Conservation (phyloP, 2,797 vertebrate species). For the Malurus splendens region DNA sequence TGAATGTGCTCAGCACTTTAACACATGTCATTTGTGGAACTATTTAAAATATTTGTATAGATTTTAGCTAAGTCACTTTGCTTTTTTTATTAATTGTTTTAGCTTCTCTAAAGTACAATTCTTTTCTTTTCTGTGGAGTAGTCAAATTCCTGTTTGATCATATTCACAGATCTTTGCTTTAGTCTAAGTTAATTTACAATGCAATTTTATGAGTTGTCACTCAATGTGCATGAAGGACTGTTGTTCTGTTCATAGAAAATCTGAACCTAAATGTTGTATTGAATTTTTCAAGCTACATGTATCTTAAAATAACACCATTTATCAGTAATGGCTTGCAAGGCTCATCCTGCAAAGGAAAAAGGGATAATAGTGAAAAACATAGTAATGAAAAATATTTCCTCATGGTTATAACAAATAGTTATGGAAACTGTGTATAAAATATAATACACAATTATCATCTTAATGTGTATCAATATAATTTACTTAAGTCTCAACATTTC, state of each 20-base stretch:
- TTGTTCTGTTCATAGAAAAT: not conserved
- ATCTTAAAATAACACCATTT: not conserved
- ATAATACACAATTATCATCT: not conserved
- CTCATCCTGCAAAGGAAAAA: not conserved
- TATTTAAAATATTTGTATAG: not conserved
- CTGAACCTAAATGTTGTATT: not conserved
- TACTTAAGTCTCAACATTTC: not conserved
- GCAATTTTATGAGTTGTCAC: not conserved
- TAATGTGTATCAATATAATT: not conserved
- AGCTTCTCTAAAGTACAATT: not conserved
- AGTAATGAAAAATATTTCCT: not conserved
- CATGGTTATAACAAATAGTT: not conserved
- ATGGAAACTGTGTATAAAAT: not conserved
- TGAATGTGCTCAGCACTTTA: not conserved
- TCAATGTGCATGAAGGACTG: not conserved
- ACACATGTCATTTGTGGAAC: rapidly evolving
- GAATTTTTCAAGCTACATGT: not conserved
- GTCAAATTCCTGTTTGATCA: not conserved
- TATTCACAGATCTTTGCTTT: not conserved
- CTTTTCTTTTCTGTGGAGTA: not conserved
- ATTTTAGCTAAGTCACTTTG: not conserved
- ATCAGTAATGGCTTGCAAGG: not conserved
- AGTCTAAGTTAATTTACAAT: not conserved
- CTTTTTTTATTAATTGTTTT: not conserved
- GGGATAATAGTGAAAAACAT: not conserved